Evolutionary conservation across 2,888 invertebrate species (phyloP).

Genomic region (Drosophila subquinaria): DNA sequence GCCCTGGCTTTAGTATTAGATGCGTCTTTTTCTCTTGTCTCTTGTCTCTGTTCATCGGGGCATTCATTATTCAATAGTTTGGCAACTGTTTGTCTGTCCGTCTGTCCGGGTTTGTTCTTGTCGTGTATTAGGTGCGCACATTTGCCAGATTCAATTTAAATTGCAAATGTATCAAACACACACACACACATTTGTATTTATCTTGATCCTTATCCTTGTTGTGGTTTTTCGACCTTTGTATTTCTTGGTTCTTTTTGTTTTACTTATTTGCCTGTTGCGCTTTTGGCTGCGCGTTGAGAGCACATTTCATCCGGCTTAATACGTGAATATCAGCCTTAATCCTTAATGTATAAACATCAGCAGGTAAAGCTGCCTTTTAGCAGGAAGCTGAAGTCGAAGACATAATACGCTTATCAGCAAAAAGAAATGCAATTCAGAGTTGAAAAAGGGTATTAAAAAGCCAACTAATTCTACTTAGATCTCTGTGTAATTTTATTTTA

Average conservation of each 20-base stretch:
- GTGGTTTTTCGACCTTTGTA: not conserved
- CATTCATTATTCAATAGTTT: slow-evolving; percentile 44
- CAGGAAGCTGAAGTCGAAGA: not conserved
- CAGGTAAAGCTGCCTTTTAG: slow-evolving; percentile 9
- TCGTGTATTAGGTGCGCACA: slow-evolving; percentile 19
- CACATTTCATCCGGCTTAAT: slow-evolving; percentile 52
- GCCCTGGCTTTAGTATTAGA: slow-evolving; percentile 46
- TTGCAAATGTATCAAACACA: slow-evolving; percentile 37
- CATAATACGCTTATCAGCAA: not conserved
- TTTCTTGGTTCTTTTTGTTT: slow-evolving; percentile 7
- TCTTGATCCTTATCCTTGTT: not conserved
- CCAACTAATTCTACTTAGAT: not conserved
- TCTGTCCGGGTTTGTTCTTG: not conserved
- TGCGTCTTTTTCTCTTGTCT: not conserved
- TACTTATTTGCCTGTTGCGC: not conserved
- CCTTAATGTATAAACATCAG: slow-evolving; percentile 46
- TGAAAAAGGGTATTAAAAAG: not conserved
- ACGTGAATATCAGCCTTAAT: slow-evolving; percentile 55
- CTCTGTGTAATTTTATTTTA: slow-evolving; percentile 2
- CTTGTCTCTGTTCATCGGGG: slow-evolving; percentile 28
- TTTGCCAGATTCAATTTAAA: slow-evolving; percentile 44
- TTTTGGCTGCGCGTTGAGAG: not conserved
- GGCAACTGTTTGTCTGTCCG: slow-evolving; percentile 1
- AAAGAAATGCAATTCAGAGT: not conserved
- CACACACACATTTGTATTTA: slow-evolving; percentile 3